These are phyloP conservation scores for Drosophila flavopinicola DNA, from an alignment of 2,888 invertebrate genomes.

Conservation along the genomic window DNA sequence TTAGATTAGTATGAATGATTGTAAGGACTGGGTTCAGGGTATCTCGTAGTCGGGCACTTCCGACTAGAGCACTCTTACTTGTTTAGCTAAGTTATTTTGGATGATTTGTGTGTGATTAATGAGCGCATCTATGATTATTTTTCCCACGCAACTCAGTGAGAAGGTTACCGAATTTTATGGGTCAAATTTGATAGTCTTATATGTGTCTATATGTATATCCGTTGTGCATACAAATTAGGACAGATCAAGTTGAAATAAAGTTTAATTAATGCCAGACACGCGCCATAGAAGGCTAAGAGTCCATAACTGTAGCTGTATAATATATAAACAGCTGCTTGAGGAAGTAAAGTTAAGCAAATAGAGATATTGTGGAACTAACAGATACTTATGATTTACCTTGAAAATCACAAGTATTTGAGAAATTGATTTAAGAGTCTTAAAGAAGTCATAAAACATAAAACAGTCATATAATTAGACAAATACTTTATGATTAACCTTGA, in stretches of 20 bases:
- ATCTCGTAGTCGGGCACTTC: too few relatives aligned
- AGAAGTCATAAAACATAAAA: too few relatives aligned
- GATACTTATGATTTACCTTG: background rate
- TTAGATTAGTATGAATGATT: too few relatives aligned
- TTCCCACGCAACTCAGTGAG: slow-evolving; percentile 43
- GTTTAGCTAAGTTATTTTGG: too few relatives aligned
- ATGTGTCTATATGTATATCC: too few relatives aligned
- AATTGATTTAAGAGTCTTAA: too few relatives aligned
- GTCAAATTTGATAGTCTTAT: slow-evolving; percentile 11
- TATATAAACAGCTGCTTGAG: slow-evolving; percentile 14
- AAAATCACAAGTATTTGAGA: background rate
- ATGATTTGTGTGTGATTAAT: slow-evolving; percentile 26
- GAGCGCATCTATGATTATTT: slow-evolving; percentile 11
- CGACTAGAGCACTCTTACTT: too few relatives aligned
- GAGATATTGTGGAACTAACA: background rate
- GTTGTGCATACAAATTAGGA: slow-evolving; percentile 26
- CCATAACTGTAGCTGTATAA: slow-evolving; percentile 10
- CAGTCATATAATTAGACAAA: too few relatives aligned
- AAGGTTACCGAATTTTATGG: slow-evolving; percentile 17
- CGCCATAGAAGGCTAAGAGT: slow-evolving; percentile 27
- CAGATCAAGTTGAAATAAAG: background rate
- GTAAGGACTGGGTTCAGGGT: too few relatives aligned
- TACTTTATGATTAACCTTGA: slow-evolving; percentile 11
- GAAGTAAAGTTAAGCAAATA: slow-evolving; percentile 13
- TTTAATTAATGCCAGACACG: slow-evolving; percentile 38